Evolutionary conservation across 1,140 invertebrate species (phyloP).

Genomic region (Pristionchus pacificus): DNA sequence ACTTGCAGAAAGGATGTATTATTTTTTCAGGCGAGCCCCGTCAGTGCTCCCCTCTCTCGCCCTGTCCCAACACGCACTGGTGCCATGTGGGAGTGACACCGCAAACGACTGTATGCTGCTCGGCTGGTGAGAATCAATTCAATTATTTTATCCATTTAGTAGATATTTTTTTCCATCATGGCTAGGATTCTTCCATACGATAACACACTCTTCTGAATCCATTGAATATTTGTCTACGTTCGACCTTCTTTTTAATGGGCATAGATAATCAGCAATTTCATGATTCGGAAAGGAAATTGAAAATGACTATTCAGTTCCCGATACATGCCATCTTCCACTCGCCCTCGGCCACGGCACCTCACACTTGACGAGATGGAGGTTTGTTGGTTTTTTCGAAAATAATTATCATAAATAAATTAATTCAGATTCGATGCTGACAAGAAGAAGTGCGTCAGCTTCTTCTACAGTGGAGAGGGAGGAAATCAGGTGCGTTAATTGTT

Average conservation of each 20-base stretch:
- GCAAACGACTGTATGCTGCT: conserved; percentile 56
- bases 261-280: no score
- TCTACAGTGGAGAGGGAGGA: conserved; percentile 52
- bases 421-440: conserved; percentile 40
- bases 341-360: conserved; percentile 32
- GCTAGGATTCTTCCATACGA: no score
- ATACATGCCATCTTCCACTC: conserved; percentile 46
- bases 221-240: no score
- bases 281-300: no score
- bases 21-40: conserved; percentile 41
- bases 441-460: conserved; percentile 47
- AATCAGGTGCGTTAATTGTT: conserved; percentile 44
- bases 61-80: conserved; percentile 51
- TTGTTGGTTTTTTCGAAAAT: not conserved
- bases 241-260: no score
- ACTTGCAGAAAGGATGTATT: no score
- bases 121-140: conserved; percentile 28
- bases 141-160: no score
- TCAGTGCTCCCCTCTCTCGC: conserved; percentile 42
- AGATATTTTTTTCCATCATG: no score
- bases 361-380: conserved; percentile 38
- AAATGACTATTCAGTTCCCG: conserved; percentile 39
- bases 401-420: not conserved
- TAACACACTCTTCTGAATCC: no score
- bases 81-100: conserved; percentile 50